phyloP scores from a whole-genome alignment of 2,797 vertebrate genomes.

The Pempheris klunzingeri region DNA sequence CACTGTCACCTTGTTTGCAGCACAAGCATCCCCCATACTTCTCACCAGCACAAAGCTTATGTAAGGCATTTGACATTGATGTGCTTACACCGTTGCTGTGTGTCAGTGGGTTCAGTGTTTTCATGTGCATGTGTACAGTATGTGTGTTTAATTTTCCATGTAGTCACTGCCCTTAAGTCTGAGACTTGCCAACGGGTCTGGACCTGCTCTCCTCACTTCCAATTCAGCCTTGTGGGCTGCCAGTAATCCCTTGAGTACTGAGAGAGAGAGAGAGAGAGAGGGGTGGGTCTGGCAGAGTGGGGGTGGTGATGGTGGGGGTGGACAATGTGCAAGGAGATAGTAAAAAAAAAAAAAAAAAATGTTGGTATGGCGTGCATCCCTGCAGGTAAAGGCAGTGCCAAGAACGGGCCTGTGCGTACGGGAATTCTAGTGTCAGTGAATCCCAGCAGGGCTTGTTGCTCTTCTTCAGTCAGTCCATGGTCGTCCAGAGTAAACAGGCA shows the following conservation, averaged over 20 bases:
- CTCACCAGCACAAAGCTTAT: constrained; percentile 58
- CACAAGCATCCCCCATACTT: constrained; percentile 50
- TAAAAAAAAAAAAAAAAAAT: constrained; percentile 52
- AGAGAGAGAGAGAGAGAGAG: constrained; percentile 65
- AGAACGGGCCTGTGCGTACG: constrained; percentile 41
- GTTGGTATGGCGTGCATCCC: constrained; percentile 51
- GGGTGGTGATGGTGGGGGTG: constrained; percentile 62
- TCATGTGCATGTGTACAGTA: constrained; percentile 73
- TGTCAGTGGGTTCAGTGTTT: constrained; percentile 82
- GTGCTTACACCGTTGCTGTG: constrained; percentile 54
- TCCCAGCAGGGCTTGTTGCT: constrained; percentile 33
- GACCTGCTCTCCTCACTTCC: constrained; percentile 80
- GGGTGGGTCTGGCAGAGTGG: constrained; percentile 63
- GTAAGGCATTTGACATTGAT: constrained; percentile 64
- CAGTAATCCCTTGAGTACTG: constrained; percentile 81
- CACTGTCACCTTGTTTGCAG: constrained; percentile 63
- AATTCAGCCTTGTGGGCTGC: constrained; percentile 74
- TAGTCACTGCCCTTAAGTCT: constrained; percentile 82
- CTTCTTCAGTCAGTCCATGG: constrained; percentile 25
- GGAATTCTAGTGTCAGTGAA: constrained; percentile 45
- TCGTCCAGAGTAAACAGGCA: constrained; percentile 65
- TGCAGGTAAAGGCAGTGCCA: constrained; percentile 57
- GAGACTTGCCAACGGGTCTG: constrained; percentile 81
- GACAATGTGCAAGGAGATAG: constrained; percentile 49
- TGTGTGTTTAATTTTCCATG: constrained; percentile 86